Evolutionary conservation across 2,888 invertebrate species (phyloP), one percentile per base, ranked within the genome.

Genomic region (Papilio gigon): DNA sequence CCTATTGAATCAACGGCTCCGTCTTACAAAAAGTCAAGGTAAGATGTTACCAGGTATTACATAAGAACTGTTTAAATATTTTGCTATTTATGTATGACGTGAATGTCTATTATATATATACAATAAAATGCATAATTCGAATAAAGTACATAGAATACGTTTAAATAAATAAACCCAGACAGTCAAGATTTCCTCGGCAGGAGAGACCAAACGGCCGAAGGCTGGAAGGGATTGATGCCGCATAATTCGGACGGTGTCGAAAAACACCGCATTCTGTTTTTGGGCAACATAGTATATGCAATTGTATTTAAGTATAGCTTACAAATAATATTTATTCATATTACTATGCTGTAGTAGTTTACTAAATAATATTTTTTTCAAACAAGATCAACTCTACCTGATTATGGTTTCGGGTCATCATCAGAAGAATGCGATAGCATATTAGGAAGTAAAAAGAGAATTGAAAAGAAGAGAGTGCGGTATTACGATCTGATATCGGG

Each of bases 401-500:
- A 72, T 59, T 77, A 74, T 35, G 78, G 79, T 27, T 80, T 82
- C 30, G 74, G 68, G 1, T 79, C 79, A 4, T 66, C 80, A 14
- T 81, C 84, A 0, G 81, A 80, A 22, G 79, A 80, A 14, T 78
- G 77, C n/a, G 69, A 71, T 0, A 68, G 79, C 11, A 79, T 80
- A 37, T 56, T 82, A 53, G 77, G 73, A 59, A 79, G 70, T 64
- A 35, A 44, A 63, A 77, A 73, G 37, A 79, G 72, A 68, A 74
- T 20, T 58, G 76, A 71, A 20, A 78, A 74, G 70, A 89, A 87
- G 72, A 82, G 72, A 74, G 89, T 89, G 4, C 82, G 82, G n/a
- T 90, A 89, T 72, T 80, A 72, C 35, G 88, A 88, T 69, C 74
- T 84, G 1, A 42, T 81, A 73, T 84, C 87, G 0, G 81, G 84